A percentile compares a stretch with the other conserved stretches of the same genome.
Evolutionary conservation across 2,888 invertebrate species (phyloP).

Genomic region (Hypselothyrea guttata): DNA sequence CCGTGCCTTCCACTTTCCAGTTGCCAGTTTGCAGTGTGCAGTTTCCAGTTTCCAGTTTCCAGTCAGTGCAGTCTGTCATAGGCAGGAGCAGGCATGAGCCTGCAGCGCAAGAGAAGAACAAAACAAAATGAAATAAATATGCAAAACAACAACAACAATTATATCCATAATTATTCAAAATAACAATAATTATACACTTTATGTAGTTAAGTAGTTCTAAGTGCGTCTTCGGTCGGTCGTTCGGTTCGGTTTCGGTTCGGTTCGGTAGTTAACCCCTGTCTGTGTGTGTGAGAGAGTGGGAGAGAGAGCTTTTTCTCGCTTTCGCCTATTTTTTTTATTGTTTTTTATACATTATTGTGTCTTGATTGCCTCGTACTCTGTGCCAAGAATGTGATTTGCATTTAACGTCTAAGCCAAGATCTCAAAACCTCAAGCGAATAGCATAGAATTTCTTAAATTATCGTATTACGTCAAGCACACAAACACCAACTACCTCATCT

Average conservation of each 20-base stretch:
- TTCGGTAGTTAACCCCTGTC: slow-evolving; percentile 34
- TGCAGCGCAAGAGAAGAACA: not conserved
- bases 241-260: slow-evolving; percentile 49
- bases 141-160: not conserved
- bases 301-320: slow-evolving; percentile 10
- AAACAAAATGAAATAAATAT: too few species aligned
- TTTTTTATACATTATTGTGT: slow-evolving; percentile 22
- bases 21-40: not conserved
- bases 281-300: slow-evolving; percentile 17
- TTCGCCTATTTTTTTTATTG: slow-evolving; percentile 17
- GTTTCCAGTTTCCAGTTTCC: not conserved
- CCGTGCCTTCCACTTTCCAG: slow-evolving; percentile 2
- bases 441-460: slow-evolving; percentile 38
- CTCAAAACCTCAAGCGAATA: slow-evolving; percentile 31
- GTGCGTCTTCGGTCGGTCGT: slow-evolving; percentile 66
- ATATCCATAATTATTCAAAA: not conserved
- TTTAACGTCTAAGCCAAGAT: slow-evolving; percentile 46
- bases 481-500: slow-evolving; percentile 32
- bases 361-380: slow-evolving; percentile 14
- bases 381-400: slow-evolving; percentile 49
- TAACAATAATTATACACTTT: slow-evolving; percentile 2
- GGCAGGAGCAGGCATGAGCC: not conserved
- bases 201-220: slow-evolving; percentile 46
- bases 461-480: slow-evolving; percentile 47
- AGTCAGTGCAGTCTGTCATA: not conserved